Percentiles rank a stretch among this genome's conserved stretches.
These are phyloP conservation scores for Cyphomyrus plagiostoma DNA, from an alignment of 2,113 vertebrate genomes.

Conservation along the genomic window DNA sequence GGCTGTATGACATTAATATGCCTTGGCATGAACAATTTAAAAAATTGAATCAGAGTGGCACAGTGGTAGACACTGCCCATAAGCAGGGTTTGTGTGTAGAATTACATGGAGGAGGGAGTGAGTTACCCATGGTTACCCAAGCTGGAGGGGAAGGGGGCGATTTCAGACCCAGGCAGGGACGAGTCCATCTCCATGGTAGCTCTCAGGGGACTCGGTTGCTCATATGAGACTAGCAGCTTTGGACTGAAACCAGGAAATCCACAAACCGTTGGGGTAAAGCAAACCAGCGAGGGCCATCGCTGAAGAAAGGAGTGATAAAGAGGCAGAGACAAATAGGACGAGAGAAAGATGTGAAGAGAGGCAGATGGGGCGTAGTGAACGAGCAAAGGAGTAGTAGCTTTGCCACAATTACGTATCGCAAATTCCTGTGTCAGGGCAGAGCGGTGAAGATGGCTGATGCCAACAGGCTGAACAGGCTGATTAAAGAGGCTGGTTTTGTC, in stretches of 20 bases:
- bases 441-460: too few relatives aligned
- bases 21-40: neutral
- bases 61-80: neutral
- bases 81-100: neutral
- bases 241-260: neutral
- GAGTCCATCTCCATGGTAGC: neutral
- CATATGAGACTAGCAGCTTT: neutral
- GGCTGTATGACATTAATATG: neutral
- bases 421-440: neutral
- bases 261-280: neutral
- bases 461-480: too few relatives aligned
- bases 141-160: neutral
- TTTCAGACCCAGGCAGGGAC: neutral
- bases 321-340: neutral
- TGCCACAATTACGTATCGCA: neutral
- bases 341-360: neutral
- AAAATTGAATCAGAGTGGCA: neutral
- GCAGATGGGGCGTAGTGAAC: neutral
- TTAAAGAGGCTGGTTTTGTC: too few relatives aligned
- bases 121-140: neutral
- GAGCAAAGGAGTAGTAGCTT: neutral
- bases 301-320: neutral
- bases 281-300: neutral
- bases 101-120: neutral
- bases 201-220: neutral